Evolutionary conservation across 2,113 vertebrate species (phyloP), one percentile per base, ranked within the genome.

Genomic region (Chloropsis cyanopogon): DNA sequence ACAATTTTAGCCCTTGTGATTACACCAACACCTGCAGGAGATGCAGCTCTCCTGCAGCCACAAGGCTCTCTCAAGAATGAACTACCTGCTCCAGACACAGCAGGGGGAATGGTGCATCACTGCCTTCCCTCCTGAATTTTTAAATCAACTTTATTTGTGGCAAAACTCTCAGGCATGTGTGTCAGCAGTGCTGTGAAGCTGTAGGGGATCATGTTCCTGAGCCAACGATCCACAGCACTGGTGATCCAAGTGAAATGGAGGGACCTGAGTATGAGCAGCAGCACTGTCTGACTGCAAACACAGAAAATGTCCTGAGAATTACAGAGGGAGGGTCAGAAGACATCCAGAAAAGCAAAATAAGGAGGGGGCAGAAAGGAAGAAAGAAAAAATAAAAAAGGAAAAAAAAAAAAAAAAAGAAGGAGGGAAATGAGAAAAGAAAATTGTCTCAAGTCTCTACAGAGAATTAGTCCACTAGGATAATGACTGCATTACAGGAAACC

Each of bases 1-100:
- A 85, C 49, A 89, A 19, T 56, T 70, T 89, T 63, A 82, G 53
- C 57, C 73, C 37, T 83, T 81, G 57, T 50, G 83, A 93, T 85
- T 61, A 26, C 79, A 91, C 59, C 91, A 76, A 41, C 73, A 57
- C 18, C 54, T 21, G 5, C 44, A 81, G 78, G 44, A 83, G 50
- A 75, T 22, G 59, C 46, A 94, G 82, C 73, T 86, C 31, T 90
- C 64, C 60, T 63, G 52, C 59, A 91, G 57, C 44, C 56, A 42
- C 14, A 12, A 46, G 47, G 63, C 14, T 25, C 10, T 84, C 61
- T 47, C 57, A 26, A 12, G 56, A 46, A 47, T 13, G 46, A 90
- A 6, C 44, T 14, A 15, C n/a, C 26, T 72, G 46, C 61, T 81
- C 68, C 72, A 79, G 21, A 35, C 21, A 25, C 33, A 77, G 54